phyloP scores from a whole-genome alignment of 2,888 invertebrate species.

The Sinhomidia bicolor region DNA sequence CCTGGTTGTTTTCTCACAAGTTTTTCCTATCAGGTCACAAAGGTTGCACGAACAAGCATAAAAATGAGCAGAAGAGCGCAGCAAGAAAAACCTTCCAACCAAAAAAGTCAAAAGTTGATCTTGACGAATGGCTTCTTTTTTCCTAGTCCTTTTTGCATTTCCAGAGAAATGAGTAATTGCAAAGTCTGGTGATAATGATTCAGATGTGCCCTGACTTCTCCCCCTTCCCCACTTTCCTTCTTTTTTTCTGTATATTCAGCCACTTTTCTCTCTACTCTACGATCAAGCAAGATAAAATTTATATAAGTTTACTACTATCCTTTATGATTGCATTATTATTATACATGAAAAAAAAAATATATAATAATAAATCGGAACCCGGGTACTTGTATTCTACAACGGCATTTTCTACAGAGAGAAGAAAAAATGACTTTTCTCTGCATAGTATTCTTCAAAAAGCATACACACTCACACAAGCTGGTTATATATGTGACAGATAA shows the following conservation, averaged over 20 bases:
- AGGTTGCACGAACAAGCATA: not conserved
- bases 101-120: slow-evolving; percentile 76
- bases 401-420: slow-evolving; percentile 27
- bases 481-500: slow-evolving; percentile 64
- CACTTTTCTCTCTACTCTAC: slow-evolving; percentile 43
- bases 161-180: slow-evolving; percentile 78
- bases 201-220: slow-evolving; percentile 64
- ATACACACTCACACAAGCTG: slow-evolving; percentile 4
- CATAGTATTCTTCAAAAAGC: not conserved
- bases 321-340: no score
- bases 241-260: not conserved
- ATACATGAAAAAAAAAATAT: no score
- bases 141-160: slow-evolving; percentile 60
- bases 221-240: slow-evolving; percentile 24
- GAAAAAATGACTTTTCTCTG: slow-evolving; percentile 43
- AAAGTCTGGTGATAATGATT: slow-evolving; percentile 78
- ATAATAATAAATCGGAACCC: no score
- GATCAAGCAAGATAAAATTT: slow-evolving; percentile 39
- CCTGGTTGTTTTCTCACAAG: not conserved
- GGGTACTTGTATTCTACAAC: not conserved
- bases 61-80: slow-evolving; percentile 17
- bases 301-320: not conserved
- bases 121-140: slow-evolving; percentile 80
- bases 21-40: not conserved
- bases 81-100: slow-evolving; percentile 58